These are phyloP conservation scores for Thysanoteuthis rhombus DNA, from an alignment of 2,888 invertebrate species.

Conservation along the genomic window DNA sequence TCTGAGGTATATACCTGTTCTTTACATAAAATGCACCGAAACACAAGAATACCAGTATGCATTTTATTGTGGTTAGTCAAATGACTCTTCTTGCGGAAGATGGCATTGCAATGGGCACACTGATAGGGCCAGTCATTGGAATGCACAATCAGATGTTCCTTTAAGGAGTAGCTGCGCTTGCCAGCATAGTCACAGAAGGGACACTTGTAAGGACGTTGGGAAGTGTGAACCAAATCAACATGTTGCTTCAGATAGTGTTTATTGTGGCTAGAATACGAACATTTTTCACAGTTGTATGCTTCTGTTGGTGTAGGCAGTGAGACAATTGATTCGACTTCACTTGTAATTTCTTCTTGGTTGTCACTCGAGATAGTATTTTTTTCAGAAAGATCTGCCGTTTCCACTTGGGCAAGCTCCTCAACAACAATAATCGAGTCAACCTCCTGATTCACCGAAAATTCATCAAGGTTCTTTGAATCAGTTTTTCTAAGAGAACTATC, in stretches of 20 bases:
- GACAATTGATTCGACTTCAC: background rate
- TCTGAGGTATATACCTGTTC: slow-evolving; percentile 14
- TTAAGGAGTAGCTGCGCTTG: slow-evolving; percentile 63
- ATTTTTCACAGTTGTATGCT: slow-evolving; percentile 52
- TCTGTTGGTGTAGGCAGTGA: slow-evolving; percentile 14
- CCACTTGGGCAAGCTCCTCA: no score
- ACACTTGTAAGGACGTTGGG: slow-evolving; percentile 64
- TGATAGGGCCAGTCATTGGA: slow-evolving; percentile 61
- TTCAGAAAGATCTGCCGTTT: no score
- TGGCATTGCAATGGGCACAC: slow-evolving; percentile 63
- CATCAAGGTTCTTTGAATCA: no score
- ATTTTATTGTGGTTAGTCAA: slow-evolving; percentile 64
- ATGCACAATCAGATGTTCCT: slow-evolving; percentile 65
- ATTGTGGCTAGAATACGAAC: slow-evolving; percentile 64
- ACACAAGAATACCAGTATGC: slow-evolving; percentile 46
- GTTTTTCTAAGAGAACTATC: no score
- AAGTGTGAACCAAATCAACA: slow-evolving; percentile 62
- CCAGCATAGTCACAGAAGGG: slow-evolving; percentile 67
- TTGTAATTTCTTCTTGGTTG: no score
- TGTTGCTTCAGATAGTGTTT: slow-evolving; percentile 66
- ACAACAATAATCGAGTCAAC: no score
- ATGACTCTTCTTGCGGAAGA: slow-evolving; percentile 66
- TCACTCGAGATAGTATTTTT: no score
- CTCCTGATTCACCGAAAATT: no score
- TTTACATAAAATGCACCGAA: slow-evolving; percentile 36